Evolutionary conservation across 2,113 vertebrate species (phyloP).

Genomic region (Melanotaenia duboulayi): DNA sequence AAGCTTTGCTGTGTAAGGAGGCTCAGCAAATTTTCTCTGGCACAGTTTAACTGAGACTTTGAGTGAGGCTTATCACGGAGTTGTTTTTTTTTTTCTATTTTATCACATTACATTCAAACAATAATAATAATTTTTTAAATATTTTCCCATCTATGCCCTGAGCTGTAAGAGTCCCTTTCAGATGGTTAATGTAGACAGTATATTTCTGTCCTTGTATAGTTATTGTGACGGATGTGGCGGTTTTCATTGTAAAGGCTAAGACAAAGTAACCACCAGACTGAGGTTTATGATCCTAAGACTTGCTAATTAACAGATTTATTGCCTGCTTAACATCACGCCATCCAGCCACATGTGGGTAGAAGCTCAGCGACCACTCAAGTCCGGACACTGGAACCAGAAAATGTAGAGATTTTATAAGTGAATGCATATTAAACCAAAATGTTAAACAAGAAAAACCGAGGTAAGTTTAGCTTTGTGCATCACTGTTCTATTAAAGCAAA

Average conservation of each 20-base stretch:
- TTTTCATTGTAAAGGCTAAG: conserved; percentile 31
- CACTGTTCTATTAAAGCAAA: conserved; percentile 3
- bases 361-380: conserved; percentile 18
- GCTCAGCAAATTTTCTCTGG: conserved; percentile 17
- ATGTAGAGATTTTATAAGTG: neutral
- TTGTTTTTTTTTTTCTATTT: neutral
- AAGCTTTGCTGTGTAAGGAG: conserved; percentile 19
- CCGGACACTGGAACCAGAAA: conserved; percentile 1
- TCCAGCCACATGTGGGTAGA: conserved; percentile 48
- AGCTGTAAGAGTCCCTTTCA: neutral
- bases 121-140: neutral
- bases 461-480: neutral
- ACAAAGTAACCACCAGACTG: conserved; percentile 65
- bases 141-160: neutral
- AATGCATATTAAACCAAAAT: neutral
- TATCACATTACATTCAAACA: neutral
- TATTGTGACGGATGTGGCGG: conserved; percentile 42
- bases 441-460: neutral
- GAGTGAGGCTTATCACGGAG: neutral
- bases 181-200: neutral
- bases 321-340: conserved; percentile 32
- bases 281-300: conserved; percentile 59
- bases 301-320: conserved; percentile 54
- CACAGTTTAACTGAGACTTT: neutral
- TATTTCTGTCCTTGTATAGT: conserved; percentile 35